Evolutionary conservation across 2,888 invertebrate genomes (phyloP), one percentile per base, ranked within the genome.

Genomic region (Anticlea derivata): DNA sequence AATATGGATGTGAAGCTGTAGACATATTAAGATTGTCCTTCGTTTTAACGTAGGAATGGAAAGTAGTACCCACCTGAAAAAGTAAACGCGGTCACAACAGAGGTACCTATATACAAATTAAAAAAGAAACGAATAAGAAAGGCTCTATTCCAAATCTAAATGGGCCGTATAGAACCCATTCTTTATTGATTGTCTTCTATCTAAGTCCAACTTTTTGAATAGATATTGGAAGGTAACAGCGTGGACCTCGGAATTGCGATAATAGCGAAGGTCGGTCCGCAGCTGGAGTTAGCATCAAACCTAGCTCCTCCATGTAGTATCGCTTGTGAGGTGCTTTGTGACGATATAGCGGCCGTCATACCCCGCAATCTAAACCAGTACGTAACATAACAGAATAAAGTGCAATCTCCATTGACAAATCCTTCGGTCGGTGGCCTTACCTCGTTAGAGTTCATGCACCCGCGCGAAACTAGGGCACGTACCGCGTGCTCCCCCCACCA

Each of bases 361-460:
- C 13, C 10, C 38, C 47, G 45, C 72, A 74, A 54, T 58, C 68
- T 41, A 82, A 73, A 73, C 59, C 60, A 49, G 49, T 60, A 65
- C 73, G 48, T 81, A 75, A 58, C 31, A n/a, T 47, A 26, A 52
- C 44, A 49, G 45, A 53, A 71, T 82, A 88, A 77, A 73, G 81
- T 70, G 58, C 67, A 78, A 60, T 80, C 80, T 75, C 60, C 77
- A 68, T 66, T 76, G 78, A 62, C 60, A 55, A 63, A 54, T 58
- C 65, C 66, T 54, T 68, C 88, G 89, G 89, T 87, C 89, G 88
- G 89, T 87, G 91, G 91, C 91, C 91, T 91, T 87, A 91, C 91
- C 91, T 91, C 91, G 83, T 86, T 91, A 76, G 86, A 87, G 91
- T 89, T 88, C 91, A 86, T 91, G 79, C 86, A 90, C 91, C 90